A percentile compares a stretch with the other conserved stretches of the same genome.
phyloP scores from a whole-genome alignment of 2,113 vertebrate genomes.

The Pteronura brasiliensis region DNA sequence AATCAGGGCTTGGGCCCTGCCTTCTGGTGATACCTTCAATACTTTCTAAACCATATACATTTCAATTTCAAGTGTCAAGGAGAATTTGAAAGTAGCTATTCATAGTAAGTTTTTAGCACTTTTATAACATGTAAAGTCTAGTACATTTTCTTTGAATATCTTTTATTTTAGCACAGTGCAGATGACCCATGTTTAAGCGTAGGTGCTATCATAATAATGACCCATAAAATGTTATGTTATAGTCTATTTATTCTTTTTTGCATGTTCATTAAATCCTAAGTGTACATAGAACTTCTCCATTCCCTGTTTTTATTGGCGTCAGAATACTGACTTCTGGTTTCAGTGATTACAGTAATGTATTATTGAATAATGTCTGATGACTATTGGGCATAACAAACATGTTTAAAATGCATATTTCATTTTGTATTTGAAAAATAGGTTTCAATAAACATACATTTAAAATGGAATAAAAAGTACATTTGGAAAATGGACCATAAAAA shows the following conservation, averaged over 20 bases:
- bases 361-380: background rate
- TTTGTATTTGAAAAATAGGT: background rate
- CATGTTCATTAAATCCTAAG: background rate
- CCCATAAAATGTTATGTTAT: background rate
- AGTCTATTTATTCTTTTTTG: background rate
- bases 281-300: background rate
- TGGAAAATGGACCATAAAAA: constrained; percentile 48
- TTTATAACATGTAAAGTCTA: background rate
- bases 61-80: background rate
- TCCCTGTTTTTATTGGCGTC: background rate
- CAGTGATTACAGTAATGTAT: background rate
- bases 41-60: background rate
- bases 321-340: background rate
- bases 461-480: background rate
- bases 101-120: background rate
- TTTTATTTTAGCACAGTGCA: background rate
- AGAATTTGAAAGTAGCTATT: background rate
- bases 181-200: background rate
- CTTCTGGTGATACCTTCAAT: background rate
- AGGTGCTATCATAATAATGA: background rate
- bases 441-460: constrained; percentile 15
- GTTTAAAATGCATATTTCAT: background rate
- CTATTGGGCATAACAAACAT: background rate
- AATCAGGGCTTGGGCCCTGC: background rate
- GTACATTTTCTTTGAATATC: background rate